Evolutionary conservation across 1,140 invertebrate species (phyloP), one percentile per base, ranked within the genome.

Genomic region (Cylas formicarius): DNA sequence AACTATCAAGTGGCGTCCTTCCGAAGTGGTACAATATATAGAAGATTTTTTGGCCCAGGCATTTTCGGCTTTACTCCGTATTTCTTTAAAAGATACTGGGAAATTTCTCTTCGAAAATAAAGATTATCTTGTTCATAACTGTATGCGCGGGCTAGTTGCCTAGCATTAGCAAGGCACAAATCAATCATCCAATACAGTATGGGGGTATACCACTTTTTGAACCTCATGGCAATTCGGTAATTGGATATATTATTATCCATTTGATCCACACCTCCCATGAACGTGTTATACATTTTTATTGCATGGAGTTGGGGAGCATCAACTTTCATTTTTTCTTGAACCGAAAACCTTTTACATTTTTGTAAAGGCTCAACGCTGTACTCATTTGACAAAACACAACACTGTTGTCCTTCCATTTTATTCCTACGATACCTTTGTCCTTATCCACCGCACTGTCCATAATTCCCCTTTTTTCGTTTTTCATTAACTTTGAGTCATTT

Each of bases 401-500:
- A 18, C 11, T 33, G 17, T 42, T 42, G 19, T 42, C 16, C 9
- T 35, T 34, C 39, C 39, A 42, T 31, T 33, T 35, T 34, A 33
- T 14, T 16, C 20, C 8, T 2, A 42, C 4, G 3, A 32, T 16
- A 17, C n/a, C n/a, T n/a, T 34, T 17, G 3, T 31, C 17, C 2
- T 42, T 21, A 11, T 35, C 2, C 13, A 35, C 13, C 21, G 7
- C 3, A 40, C 16, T n/a, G 34, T 6, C 28, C 38, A 34, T 22
- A 48, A 2, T 1, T 1, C 19, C 2, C 29, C 3, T 33, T 2
- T 36, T 33, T 26, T 11, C 0, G 4, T 11, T 42, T 42, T 42
- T 34, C 17, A 7, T 10, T 42, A 2, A 2, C 10, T 42, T 42
- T 34, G 18, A 29, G 11, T 3, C 18, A 3, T 7, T 8, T 17